Base-by-base conservation (phyloP, 2,113 vertebrate genomes). In the Microtus richardsoni region DNA sequence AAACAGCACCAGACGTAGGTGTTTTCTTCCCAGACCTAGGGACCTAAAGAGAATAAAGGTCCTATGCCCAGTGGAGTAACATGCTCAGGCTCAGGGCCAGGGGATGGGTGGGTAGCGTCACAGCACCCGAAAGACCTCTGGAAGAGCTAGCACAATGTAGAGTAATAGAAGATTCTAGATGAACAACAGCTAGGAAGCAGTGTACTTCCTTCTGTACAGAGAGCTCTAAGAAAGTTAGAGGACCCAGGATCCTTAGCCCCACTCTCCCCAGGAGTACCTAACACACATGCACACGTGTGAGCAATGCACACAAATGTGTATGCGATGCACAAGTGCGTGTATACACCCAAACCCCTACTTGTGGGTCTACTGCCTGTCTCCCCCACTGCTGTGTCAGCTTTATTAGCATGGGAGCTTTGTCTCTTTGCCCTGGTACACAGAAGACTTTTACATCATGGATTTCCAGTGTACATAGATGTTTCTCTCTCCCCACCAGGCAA, bases 71-170 rank as follows among this genome's bases (percentile, higher is more conserved):
- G 4, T 2, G 17, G 22, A 64, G 44, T 14, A 62, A 39, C 17
- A 52, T 21, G 9, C 54, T 6, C n/a, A 12, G 39, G 28, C 10
- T 7, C 30, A 70, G 62, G 16, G 14, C 22, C 71, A 16, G 13
- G 30, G n/a, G 9, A 62, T 10, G 0, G 0, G 3, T 6, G 11
- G 0, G 3, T 4, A 16, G 7, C 2, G 3, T 68, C 85, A 28
- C 17, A 24, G n/a, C 14, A 68, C 39, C 71, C 28, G 14, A 73
- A 41, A 47, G 83, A 4, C 41, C 62, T 85, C 62, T 85, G 28
- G 26, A 22, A 85, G 41, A 47, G 28, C 60, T 7, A 62, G 54
- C 8, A 1, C 80, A 83, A 4, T 62, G 54, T n/a, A 28, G 26
- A 83, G 24, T 28, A 12, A 83, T 26, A 83, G 54, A 83, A 62